Percentiles rank a stretch among this genome's conserved stretches.
Evolutionary conservation across 2,113 vertebrate species (phyloP).

Genomic region (Climacteris rufus): DNA sequence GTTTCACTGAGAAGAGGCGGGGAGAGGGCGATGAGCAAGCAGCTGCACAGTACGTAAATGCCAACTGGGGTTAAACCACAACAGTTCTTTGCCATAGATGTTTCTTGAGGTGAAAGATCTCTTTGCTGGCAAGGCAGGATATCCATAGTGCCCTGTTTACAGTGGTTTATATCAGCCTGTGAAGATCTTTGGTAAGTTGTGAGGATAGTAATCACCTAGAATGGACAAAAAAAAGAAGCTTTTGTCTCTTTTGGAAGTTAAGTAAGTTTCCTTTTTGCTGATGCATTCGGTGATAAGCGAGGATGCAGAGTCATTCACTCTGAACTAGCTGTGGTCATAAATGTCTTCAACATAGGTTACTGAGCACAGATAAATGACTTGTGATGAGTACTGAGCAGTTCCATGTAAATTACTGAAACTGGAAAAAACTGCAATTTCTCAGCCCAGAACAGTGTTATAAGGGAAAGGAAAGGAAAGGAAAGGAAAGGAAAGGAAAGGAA

Average conservation of each 20-base stretch:
- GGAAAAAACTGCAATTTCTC: background rate
- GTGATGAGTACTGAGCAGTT: background rate
- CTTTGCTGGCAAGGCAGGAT: background rate
- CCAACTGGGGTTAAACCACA: background rate
- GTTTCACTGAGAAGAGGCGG: background rate
- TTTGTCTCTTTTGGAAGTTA: background rate
- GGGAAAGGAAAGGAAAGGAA: no score
- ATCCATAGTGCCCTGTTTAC: background rate
- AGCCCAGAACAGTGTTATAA: background rate
- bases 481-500: no score
- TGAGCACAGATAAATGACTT: background rate
- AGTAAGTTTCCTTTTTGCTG: background rate
- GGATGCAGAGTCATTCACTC: background rate
- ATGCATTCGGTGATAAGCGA: background rate
- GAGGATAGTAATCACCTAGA: background rate
- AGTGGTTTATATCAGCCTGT: background rate
- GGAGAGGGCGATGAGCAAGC: background rate
- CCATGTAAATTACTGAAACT: background rate
- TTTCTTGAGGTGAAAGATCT: background rate
- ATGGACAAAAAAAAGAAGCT: background rate
- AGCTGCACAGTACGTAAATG: accelerated
- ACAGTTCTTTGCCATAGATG: background rate
- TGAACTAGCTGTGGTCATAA: background rate
- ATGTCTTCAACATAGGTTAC: background rate
- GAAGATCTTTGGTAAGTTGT: background rate